A percentile compares a stretch with the other conserved stretches of the same genome.
Evolutionary conservation across 2,113 vertebrate genomes (phyloP).

Genomic region (Silurus meridionalis): DNA sequence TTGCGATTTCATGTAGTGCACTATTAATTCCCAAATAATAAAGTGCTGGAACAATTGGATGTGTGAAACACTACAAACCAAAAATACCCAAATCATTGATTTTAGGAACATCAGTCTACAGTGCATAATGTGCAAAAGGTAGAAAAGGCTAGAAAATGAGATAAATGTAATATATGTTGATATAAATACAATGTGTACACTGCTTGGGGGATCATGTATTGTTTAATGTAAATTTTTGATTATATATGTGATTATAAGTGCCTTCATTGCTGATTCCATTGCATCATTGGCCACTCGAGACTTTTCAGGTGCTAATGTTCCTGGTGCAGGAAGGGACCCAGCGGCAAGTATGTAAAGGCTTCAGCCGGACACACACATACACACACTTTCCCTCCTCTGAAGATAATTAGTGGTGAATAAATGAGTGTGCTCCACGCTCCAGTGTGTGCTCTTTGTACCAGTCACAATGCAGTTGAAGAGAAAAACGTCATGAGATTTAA

Average conservation of each 20-base stretch:
- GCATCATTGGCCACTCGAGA: conserved; percentile 21
- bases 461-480: not conserved
- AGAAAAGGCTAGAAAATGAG: not conserved
- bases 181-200: not conserved
- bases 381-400: not conserved
- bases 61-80: not conserved
- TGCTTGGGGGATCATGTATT: not conserved
- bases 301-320: not conserved
- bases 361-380: not conserved
- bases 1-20: not conserved
- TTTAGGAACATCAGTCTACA: not conserved
- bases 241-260: not conserved
- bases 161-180: not conserved
- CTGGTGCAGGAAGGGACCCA: conserved; percentile 29
- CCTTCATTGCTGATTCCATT: not conserved
- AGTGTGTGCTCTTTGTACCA: conserved; percentile 22
- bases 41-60: not conserved
- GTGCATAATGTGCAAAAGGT: not conserved
- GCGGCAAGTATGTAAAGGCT: conserved; percentile 7
- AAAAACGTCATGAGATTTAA: conserved; percentile 5
- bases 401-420: conserved; percentile 36
- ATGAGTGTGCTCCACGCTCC: conserved; percentile 12
- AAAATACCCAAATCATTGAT: not conserved
- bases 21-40: not conserved
- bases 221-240: conserved; percentile 7